Evolutionary conservation across 1,140 invertebrate genomes (phyloP), one percentile per base, ranked within the genome.

Genomic region (Tetramorium parvispinum): DNA sequence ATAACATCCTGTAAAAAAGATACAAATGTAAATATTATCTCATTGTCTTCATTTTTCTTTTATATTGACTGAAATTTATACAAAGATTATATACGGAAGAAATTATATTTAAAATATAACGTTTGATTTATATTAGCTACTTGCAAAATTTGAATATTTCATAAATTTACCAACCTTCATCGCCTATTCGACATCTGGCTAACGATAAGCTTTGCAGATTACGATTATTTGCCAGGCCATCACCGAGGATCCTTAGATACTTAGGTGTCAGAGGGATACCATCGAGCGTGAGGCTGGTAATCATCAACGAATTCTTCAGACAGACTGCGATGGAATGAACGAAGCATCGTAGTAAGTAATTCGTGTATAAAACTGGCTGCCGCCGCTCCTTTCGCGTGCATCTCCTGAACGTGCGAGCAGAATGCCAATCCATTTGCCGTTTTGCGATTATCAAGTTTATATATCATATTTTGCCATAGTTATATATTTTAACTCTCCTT

Each of bases 281-380:
- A 55, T 92, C 90, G 6, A 92, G 57, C 18, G 24, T 59, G 16
- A 92, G 81, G 6, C 63, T 86, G n/a, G 75, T 91, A 18, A 92
- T 57, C 55, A 85, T 66, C 13, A 59, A 18, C 0, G 90, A 90
- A 3, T 85, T 77, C 65, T 71, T 87, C 53, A 75, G 2, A 51
- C 57, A 92, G 40, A 81, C 66, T 7, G 88, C 90, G 5, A 92
- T n/a, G 5, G 91, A 76, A n/a, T 91, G 87, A 13, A 90, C 76
- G 24, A 92, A 85, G 18, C 85, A 91, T 8, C 88, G 91, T 59
- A 92, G 63, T 21, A 92, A 66, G 79, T 83, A 89, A 81, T 90
- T 90, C 18, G 91, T 92, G 43, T 88, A 92, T 0, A 92, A 43
- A 13, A 90, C 53, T n/a, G 91, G 91, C 16, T 76, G 57, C 6